Percentiles rank a stretch among this genome's conserved stretches.
Conservation (phyloP, 2,797 vertebrate species). For the Dendrocincla tyrannina region DNA sequence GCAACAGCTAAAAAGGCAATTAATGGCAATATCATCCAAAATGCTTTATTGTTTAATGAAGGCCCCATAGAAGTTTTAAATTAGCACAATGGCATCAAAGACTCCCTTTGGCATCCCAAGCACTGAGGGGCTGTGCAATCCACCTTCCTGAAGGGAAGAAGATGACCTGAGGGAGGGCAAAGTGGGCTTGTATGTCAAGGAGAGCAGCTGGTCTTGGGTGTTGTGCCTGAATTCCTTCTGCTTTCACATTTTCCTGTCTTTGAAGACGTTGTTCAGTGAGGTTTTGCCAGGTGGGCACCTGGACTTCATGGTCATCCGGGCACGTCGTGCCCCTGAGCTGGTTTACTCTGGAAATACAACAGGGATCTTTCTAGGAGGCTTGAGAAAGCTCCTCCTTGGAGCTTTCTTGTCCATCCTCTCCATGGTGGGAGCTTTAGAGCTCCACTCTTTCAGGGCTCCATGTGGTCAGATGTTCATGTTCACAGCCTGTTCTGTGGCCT, state of each 20-base stretch:
- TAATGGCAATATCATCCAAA: constrained; percentile 14
- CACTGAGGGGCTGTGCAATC: background rate
- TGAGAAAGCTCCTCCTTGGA: background rate
- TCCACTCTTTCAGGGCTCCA: background rate
- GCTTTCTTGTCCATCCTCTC: background rate
- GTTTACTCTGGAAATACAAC: background rate
- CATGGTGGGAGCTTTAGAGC: background rate
- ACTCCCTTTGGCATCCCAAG: background rate
- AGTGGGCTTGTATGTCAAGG: background rate
- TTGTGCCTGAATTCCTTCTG: background rate
- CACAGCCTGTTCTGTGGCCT: background rate
- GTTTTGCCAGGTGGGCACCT: background rate
- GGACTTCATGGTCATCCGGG: background rate
- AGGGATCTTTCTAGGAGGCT: background rate
- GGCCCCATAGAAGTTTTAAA: background rate
- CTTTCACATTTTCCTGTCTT: background rate
- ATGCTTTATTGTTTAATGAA: constrained; percentile 17
- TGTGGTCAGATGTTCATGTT: accelerated
- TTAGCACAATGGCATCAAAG: constrained; percentile 18
- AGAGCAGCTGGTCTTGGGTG: accelerated
- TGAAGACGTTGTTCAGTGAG: background rate
- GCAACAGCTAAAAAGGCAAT: constrained; percentile 19
- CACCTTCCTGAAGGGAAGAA: background rate
- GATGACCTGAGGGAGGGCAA: background rate
- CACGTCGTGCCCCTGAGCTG: accelerated